A percentile compares a stretch with the other conserved stretches of the same genome.
Conservation (phyloP, 1,140 invertebrate species). For the Saccostrea glomerata region DNA sequence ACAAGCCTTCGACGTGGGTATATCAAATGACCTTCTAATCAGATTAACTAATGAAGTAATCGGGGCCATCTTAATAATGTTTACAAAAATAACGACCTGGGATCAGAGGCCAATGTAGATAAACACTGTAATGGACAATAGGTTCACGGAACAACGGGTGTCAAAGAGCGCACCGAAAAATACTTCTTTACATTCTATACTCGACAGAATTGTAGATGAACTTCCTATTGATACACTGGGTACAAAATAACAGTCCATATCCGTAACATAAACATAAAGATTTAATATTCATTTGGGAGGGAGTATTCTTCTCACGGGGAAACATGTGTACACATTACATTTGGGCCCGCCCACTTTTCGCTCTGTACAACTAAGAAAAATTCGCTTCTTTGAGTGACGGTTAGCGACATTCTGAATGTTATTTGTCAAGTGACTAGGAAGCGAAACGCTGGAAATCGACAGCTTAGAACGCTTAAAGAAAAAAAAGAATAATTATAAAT, state of each 20-base stretch:
- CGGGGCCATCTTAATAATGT: slow-evolving; percentile 26
- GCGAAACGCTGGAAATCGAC: slow-evolving; percentile 22
- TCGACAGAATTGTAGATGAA: slow-evolving; percentile 8
- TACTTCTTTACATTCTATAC: neutral
- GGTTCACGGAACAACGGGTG: neutral
- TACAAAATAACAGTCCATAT: slow-evolving; percentile 14
- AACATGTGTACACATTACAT: neutral
- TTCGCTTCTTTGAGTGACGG: slow-evolving; percentile 22
- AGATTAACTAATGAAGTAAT: slow-evolving; percentile 38
- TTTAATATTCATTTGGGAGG: neutral
- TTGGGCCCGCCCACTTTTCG: slow-evolving; percentile 17
- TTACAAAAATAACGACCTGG: neutral
- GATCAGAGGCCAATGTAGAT: neutral
- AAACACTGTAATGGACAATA: slow-evolving; percentile 15
- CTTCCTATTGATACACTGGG: neutral
- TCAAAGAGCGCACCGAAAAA: neutral
- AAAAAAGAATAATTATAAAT: slow-evolving; percentile 14
- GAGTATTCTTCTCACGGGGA: slow-evolving; percentile 4
- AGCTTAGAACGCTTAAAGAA: slow-evolving; percentile 1
- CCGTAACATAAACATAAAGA: neutral
- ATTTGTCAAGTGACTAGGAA: slow-evolving; percentile 28
- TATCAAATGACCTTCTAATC: slow-evolving; percentile 13
- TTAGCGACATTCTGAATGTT: neutral
- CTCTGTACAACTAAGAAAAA: slow-evolving; percentile 6
- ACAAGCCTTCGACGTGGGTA: slow-evolving; percentile 16